Evolutionary conservation across 2,888 invertebrate species (phyloP).

Genomic region (Apocheima hispidaria): DNA sequence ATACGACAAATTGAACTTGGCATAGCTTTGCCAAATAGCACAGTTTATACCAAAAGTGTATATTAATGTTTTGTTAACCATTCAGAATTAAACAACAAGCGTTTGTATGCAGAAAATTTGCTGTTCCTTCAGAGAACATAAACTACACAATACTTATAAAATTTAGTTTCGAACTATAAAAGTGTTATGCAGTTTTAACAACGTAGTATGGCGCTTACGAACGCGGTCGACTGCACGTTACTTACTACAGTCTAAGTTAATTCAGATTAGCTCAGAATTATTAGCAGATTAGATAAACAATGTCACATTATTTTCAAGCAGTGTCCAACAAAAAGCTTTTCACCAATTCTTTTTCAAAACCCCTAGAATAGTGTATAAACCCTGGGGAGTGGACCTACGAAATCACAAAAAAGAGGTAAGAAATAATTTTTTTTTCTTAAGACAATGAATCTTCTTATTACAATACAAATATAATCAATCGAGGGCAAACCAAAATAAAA

Average conservation of each 20-base stretch:
- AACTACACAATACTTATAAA: slow-evolving; percentile 4
- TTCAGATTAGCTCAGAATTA: too few relatives aligned
- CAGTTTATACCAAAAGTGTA: too few relatives aligned
- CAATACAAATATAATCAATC: slow-evolving; percentile 34
- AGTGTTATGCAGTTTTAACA: slow-evolving; percentile 14
- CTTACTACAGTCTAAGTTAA: slow-evolving; percentile 5
- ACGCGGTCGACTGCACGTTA: slow-evolving; percentile 8
- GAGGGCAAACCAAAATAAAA: slow-evolving; percentile 8
- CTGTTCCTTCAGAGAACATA: neutral
- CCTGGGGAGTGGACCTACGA: too few relatives aligned
- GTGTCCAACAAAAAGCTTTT: too few relatives aligned
- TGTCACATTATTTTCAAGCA: too few relatives aligned
- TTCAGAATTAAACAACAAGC: neutral
- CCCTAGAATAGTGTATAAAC: neutral
- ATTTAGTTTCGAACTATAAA: slow-evolving; percentile 1
- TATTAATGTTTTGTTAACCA: too few relatives aligned
- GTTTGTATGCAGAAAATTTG: neutral
- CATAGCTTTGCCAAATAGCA: too few relatives aligned
- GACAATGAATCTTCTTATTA: slow-evolving; percentile 29
- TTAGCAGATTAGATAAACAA: too few relatives aligned
- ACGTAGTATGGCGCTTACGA: slow-evolving; percentile 4
- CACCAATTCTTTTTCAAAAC: too few relatives aligned
- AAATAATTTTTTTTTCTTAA: too few relatives aligned
- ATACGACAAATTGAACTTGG: too few relatives aligned
- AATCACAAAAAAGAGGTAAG: too few relatives aligned